Conservation (phyloP, 2,797 vertebrate species). For the Octomys mimax region DNA sequence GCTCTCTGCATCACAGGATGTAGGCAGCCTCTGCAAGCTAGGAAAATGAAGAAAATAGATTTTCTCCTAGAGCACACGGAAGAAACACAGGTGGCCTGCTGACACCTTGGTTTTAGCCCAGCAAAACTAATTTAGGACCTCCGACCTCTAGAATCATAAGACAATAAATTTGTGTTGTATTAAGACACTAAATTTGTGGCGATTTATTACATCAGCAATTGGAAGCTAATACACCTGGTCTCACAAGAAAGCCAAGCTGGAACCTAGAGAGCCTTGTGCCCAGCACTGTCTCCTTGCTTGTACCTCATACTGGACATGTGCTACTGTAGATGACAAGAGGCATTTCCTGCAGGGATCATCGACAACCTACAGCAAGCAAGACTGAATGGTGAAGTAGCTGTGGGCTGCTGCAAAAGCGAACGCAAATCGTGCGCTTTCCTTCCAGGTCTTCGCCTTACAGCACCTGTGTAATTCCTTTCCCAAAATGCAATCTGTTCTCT, state of each 20-base stretch:
- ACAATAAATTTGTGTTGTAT: conserved; percentile 49
- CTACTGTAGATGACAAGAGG: background rate
- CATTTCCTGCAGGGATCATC: background rate
- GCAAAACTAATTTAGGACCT: conserved; percentile 56
- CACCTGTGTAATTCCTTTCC: background rate
- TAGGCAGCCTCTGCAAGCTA: background rate
- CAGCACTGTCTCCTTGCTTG: background rate
- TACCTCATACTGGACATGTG: background rate
- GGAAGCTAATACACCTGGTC: background rate
- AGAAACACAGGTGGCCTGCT: background rate
- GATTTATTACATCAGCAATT: conserved; percentile 38
- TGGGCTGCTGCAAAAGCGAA: background rate
- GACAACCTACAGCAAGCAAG: background rate
- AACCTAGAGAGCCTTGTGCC: background rate
- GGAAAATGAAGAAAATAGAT: background rate
- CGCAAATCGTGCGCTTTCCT: background rate
- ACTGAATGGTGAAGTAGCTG: background rate
- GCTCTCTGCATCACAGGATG: background rate
- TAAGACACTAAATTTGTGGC: background rate
- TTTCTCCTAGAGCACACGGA: background rate
- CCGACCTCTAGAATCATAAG: conserved; percentile 9
- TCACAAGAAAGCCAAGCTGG: background rate
- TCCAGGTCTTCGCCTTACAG: background rate
- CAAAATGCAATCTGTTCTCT: background rate
- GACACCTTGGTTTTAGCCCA: conserved; percentile 12